Percentiles rank a stretch among this genome's conserved stretches.
Conservation (phyloP, 2,797 vertebrate species). For the Buceros bicornis region DNA sequence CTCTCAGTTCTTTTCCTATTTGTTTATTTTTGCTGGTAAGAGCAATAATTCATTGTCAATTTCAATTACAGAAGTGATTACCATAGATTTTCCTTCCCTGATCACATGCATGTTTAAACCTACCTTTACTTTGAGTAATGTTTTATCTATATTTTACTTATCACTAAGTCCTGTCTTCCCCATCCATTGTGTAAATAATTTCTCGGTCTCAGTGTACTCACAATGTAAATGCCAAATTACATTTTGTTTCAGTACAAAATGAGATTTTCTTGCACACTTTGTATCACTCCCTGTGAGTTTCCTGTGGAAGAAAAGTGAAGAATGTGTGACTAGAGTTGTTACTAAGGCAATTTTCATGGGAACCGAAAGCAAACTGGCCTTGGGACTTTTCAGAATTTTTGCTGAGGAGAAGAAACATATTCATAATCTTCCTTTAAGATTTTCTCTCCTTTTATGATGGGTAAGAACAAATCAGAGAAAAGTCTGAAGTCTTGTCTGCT, state of each 20-base stretch:
- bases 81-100: not conserved
- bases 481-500: not conserved
- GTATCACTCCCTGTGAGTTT: not conserved
- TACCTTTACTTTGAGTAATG: constrained; percentile 1
- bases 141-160: constrained; percentile 28
- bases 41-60: constrained; percentile 35
- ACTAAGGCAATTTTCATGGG: not conserved
- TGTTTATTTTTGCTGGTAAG: constrained; percentile 40
- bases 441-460: not conserved
- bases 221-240: not conserved
- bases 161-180: not conserved
- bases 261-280: constrained; percentile 2
- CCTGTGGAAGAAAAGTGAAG: not conserved
- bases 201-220: not conserved
- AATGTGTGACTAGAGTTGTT: not conserved
- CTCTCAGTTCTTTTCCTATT: constrained; percentile 8
- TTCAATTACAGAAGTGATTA: constrained; percentile 34
- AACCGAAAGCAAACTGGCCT: not conserved
- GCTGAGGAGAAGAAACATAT: not conserved
- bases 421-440: not conserved
- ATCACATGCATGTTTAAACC: constrained; percentile 7
- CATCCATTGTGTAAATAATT: not conserved
- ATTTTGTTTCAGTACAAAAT: not conserved
- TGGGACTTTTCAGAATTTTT: not conserved
- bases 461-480: not conserved